phyloP scores from a whole-genome alignment of 1,140 invertebrate genomes.

The Onthophagus taurus region DNA sequence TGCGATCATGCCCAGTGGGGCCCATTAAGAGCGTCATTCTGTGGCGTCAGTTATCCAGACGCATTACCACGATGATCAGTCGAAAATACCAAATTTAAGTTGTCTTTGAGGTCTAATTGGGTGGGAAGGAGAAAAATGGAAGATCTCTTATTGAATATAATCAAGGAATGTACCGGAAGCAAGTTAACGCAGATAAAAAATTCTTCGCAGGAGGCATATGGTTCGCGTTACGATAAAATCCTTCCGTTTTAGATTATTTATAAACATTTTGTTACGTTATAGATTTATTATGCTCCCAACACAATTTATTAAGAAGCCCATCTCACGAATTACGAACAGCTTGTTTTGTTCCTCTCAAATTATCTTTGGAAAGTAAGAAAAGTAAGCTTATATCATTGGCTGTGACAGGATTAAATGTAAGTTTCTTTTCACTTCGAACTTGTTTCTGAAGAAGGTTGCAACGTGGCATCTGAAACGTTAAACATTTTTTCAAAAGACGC shows the following conservation, averaged over 20 bases:
- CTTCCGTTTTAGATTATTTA: conserved; percentile 1
- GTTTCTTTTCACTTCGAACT: conserved; percentile 23
- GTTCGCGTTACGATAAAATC: conserved; percentile 40
- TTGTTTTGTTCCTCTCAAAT: conserved; percentile 71
- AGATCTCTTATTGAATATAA: conserved; percentile 69
- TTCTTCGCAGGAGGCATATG: conserved; percentile 69
- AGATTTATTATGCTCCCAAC: conserved; percentile 77
- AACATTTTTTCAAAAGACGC: too few relatives aligned
- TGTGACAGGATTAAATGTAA: conserved; percentile 75
- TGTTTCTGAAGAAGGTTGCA: too few relatives aligned
- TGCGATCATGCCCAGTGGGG: neutral
- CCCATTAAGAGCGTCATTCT: too few relatives aligned
- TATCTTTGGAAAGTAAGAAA: conserved; percentile 78
- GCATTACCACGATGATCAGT: conserved; percentile 1
- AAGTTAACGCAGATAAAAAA: conserved; percentile 62
- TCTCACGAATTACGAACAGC: conserved; percentile 74
- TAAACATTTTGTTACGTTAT: conserved; percentile 23
- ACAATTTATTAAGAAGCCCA: conserved; percentile 60
- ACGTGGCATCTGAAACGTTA: too few relatives aligned
- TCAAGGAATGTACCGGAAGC: conserved; percentile 63
- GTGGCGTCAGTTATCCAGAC: neutral
- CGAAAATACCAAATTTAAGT: too few relatives aligned
- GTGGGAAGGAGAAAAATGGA: conserved; percentile 50
- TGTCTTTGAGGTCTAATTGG: neutral
- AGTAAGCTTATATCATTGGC: conserved; percentile 74